Percentiles rank a stretch among this genome's conserved stretches.
Conservation (phyloP, 2,113 vertebrate genomes). For the Siniperca chuatsi region DNA sequence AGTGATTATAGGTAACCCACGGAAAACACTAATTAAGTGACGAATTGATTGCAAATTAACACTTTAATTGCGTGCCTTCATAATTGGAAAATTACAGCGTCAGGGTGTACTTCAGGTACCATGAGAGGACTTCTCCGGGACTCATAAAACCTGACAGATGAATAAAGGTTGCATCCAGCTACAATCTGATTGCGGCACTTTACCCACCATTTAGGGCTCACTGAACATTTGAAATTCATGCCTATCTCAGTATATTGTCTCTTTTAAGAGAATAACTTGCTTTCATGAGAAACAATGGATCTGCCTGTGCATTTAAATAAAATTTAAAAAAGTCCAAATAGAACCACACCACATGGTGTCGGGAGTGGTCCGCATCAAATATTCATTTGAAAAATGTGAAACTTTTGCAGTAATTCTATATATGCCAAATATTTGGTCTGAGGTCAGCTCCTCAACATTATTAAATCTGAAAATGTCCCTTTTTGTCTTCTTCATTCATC, state of each 20-base stretch:
- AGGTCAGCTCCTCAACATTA: neutral
- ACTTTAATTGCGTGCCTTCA: neutral
- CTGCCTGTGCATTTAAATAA: neutral
- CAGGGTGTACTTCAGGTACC: neutral
- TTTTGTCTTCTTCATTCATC: neutral
- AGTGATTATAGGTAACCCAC: neutral
- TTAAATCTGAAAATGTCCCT: neutral
- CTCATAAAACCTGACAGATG: neutral
- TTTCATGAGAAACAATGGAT: neutral
- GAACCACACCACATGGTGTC: neutral
- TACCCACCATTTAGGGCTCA: neutral
- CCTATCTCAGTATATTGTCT: neutral
- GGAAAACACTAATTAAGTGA: neutral
- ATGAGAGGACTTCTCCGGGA: neutral
- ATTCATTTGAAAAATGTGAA: neutral
- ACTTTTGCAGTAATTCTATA: neutral
- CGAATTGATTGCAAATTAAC: neutral
- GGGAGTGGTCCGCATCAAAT: slow-evolving; percentile 26
- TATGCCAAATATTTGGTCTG: neutral
- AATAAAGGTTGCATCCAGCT: neutral
- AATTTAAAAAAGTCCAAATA: too few species aligned
- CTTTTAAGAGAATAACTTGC: neutral
- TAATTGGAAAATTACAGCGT: neutral
- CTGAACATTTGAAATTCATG: neutral
- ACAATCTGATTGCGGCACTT: neutral